Base-by-base conservation (phyloP, 2,113 vertebrate species). In the Thalassoma bifasciatum region DNA sequence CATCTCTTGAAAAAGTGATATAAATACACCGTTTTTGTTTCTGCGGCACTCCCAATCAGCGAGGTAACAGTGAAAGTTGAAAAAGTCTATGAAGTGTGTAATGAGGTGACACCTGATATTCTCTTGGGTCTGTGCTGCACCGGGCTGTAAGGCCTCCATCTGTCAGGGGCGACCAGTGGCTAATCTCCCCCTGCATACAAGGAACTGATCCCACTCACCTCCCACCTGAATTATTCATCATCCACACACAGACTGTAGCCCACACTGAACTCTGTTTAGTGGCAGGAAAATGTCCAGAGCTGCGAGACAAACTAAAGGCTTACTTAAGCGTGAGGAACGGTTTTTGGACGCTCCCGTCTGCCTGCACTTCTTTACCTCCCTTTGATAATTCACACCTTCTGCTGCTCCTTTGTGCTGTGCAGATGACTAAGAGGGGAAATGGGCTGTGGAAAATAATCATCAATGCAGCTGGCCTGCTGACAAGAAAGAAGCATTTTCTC, bases 361-460 rank as follows among this genome's bases (percentile, higher is more conserved):
- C 79, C 80, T 58, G 77, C 85, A 79, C 83, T 67, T 80, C 92
- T 90, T 88, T 86, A 78, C 82, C 71, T 56, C 60, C 81, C 82
- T 81, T 86, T 88, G 87, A 90, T 88, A 91, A 89, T 87, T 82
- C 80, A 87, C 88, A 89, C 91, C 91, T 91, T 91, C 83, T 91
- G 91, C 83, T 84, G 79, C 77, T 77, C 77, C 84, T 92, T 93
- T 93, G 88, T 89, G 83, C 89, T 89, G 88, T 77, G 89, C 86
- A 81, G 85, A 90, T 91, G 90, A 92, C 83, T 91, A 91, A 93
- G 89, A 89, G 87, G 82, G 86, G 89, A 92, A 93, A 93, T 93
- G 92, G 88, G 82, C 89, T 92, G 91, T 93, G 90, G 89, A 91
- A 92, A 92, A 92, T 88, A 79, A 90, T 91, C 86, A 91, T 93